Evolutionary conservation across 2,888 invertebrate species (phyloP).

Genomic region (Scotopteryx bipunctaria): DNA sequence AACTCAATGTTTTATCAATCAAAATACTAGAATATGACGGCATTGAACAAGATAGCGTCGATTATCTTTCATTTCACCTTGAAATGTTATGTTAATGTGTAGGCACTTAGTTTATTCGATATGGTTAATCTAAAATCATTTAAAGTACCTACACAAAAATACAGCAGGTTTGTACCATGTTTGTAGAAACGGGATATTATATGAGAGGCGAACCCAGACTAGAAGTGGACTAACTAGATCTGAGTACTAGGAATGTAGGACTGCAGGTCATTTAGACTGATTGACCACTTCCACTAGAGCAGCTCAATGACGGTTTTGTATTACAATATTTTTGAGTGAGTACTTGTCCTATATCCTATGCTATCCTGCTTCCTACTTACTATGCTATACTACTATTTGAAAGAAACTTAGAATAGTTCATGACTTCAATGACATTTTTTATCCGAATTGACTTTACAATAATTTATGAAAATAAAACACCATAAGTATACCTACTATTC

Average conservation of each 20-base stretch:
- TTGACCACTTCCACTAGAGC: slow-evolving; percentile 72
- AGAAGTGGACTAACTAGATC: slow-evolving; percentile 58
- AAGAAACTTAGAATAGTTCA: too few relatives aligned
- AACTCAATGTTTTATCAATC: background rate
- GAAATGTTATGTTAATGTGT: slow-evolving; percentile 29
- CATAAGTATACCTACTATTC: too few relatives aligned
- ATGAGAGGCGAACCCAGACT: slow-evolving; percentile 48
- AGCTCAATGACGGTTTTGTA: slow-evolving; percentile 38
- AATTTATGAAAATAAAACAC: too few relatives aligned
- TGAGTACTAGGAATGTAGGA: slow-evolving; percentile 61
- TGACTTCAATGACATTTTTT: too few relatives aligned
- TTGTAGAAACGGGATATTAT: slow-evolving; percentile 43
- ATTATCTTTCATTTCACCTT: slow-evolving; percentile 43
- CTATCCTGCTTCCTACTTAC: too few relatives aligned
- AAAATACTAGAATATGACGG: background rate
- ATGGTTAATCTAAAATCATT: background rate
- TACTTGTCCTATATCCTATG: too few relatives aligned
- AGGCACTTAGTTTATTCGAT: slow-evolving; percentile 2
- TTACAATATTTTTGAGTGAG: background rate
- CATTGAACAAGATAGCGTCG: slow-evolving; percentile 30
- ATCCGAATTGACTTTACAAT: too few relatives aligned
- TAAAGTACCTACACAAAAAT: too few relatives aligned
- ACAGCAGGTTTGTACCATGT: too few relatives aligned
- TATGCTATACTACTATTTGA: too few relatives aligned
- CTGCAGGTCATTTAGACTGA: slow-evolving; percentile 73